A percentile compares a stretch with the other conserved stretches of the same genome.
phyloP scores from a whole-genome alignment of 2,888 invertebrate species.

The Antheraea yamamai region DNA sequence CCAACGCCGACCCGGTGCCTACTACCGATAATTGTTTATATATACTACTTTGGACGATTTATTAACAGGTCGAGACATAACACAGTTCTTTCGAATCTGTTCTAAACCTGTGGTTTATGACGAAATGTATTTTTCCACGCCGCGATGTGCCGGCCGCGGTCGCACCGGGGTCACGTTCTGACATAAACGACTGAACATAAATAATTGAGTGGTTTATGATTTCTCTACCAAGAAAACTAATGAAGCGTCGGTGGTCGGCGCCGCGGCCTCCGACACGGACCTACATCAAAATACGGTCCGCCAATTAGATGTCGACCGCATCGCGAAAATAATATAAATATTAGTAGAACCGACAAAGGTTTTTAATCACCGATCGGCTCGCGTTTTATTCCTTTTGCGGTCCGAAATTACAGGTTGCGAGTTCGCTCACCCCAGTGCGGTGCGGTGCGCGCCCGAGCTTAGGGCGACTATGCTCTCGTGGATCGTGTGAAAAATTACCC shows the following conservation, averaged over 20 bases:
- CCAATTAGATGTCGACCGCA: conserved; percentile 81
- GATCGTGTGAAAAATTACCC: conserved; percentile 81
- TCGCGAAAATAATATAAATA: conserved; percentile 81
- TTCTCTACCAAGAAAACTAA: conserved; percentile 78
- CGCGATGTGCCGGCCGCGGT: conserved; percentile 24
- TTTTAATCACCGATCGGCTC: conserved; percentile 81
- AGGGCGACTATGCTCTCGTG: conserved; percentile 77
- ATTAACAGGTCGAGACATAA: conserved; percentile 40
- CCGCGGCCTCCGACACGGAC: conserved; percentile 44
- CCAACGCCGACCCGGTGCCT: conserved; percentile 34
- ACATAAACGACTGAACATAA: conserved; percentile 65
- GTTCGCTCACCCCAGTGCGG: conserved; percentile 76
- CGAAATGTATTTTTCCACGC: conserved; percentile 60
- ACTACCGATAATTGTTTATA: conserved; percentile 70
- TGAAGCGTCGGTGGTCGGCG: conserved; percentile 74
- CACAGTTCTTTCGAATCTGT: conserved; percentile 17
- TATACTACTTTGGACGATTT: conserved; percentile 62
- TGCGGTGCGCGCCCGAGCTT: conserved; percentile 53
- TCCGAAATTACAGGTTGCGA: conserved; percentile 80
- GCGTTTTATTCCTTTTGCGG: conserved; percentile 80
- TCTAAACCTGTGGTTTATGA: conserved; percentile 36
- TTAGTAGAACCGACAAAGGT: conserved; percentile 83
- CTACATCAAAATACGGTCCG: conserved; percentile 69
- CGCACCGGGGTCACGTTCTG: conserved; percentile 63
- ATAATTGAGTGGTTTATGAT: conserved; percentile 71